phyloP scores from a whole-genome alignment of 2,888 invertebrate species.

The Protophormia terraenovae region DNA sequence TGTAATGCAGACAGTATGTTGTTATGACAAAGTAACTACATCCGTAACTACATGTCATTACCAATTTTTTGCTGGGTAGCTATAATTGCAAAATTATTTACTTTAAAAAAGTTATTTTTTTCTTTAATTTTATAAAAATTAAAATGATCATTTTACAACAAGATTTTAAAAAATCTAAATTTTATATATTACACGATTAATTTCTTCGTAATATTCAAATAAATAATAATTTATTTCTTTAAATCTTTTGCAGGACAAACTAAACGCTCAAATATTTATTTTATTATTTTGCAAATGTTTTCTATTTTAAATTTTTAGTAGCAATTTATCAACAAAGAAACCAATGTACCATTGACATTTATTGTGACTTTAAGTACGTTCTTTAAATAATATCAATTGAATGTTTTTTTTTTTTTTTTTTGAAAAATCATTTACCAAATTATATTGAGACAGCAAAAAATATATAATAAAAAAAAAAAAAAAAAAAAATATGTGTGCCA shows the following conservation, averaged over 20 bases:
- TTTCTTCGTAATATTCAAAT: too few species aligned
- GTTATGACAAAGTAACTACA: too few species aligned
- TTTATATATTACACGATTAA: too few species aligned
- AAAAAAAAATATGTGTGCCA: background rate
- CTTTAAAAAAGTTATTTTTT: too few species aligned
- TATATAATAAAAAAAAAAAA: background rate
- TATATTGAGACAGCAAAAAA: conserved; percentile 1
- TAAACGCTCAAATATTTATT: background rate
- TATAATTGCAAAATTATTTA: too few species aligned
- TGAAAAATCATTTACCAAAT: conserved; percentile 9
- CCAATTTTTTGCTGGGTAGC: too few species aligned
- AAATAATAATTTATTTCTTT: too few species aligned
- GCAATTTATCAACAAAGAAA: conserved; percentile 7
- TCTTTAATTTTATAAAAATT: too few species aligned
- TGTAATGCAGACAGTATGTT: too few species aligned
- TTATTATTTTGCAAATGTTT: background rate
- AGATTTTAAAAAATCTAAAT: too few species aligned
- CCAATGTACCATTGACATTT: conserved; percentile 18
- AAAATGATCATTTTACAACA: too few species aligned
- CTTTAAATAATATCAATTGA: background rate
- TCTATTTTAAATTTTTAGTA: background rate
- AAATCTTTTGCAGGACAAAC: background rate
- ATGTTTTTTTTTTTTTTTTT: background rate
- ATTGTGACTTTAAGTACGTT: conserved; percentile 14
- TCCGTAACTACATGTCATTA: too few species aligned